These are phyloP conservation scores for Xiphorhynchus erythropygius DNA, from an alignment of 2,797 vertebrate species.

Conservation along the genomic window DNA sequence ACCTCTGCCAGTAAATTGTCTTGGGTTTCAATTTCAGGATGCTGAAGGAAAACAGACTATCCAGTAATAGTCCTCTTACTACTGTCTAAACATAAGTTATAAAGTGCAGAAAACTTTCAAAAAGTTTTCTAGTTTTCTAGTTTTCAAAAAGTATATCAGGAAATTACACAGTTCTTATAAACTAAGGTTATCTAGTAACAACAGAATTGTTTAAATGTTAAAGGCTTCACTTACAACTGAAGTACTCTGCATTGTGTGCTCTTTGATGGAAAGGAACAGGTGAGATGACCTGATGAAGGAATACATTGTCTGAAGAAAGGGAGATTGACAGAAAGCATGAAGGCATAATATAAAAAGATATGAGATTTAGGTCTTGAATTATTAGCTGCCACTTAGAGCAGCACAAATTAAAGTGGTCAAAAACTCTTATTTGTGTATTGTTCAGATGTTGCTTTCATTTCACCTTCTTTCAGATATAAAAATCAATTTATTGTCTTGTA, in stretches of 20 bases:
- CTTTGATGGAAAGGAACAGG: background rate
- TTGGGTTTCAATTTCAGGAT: background rate
- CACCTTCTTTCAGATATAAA: background rate
- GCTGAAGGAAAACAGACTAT: background rate
- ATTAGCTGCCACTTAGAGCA: background rate
- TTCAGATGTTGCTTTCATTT: background rate
- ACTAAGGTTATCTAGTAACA: background rate
- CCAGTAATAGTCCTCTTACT: background rate
- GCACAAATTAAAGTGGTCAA: background rate
- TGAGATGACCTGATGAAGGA: background rate
- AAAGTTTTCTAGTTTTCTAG: no score
- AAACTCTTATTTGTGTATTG: background rate
- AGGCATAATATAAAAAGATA: background rate
- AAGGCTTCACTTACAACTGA: background rate
- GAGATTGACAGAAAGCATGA: background rate
- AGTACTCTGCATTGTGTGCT: background rate
- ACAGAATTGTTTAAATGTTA: background rate
- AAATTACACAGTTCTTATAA: background rate
- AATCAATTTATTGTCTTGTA: background rate
- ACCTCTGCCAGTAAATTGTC: background rate
- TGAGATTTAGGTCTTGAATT: background rate
- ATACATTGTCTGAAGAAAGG: background rate
- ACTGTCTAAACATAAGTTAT: background rate
- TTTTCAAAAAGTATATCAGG: background rate
- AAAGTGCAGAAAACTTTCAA: background rate